Percentiles rank a stretch among this genome's conserved stretches.
phyloP scores from a whole-genome alignment of 1,140 invertebrate species.

The Drosophila prosaltans region DNA sequence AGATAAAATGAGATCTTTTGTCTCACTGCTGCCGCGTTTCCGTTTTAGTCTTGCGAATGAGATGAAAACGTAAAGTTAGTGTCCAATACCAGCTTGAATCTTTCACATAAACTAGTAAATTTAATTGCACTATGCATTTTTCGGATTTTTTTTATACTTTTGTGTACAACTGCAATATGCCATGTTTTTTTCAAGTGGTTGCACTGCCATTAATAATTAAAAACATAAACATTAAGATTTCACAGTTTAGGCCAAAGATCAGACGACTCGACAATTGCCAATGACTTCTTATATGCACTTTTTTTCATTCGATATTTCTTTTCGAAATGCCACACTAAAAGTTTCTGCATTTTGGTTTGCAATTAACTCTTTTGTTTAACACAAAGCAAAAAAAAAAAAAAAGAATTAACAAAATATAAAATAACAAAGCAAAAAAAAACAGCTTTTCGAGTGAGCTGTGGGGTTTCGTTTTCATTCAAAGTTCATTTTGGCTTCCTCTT shows the following conservation, averaged over 20 bases:
- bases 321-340: too few species aligned
- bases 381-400: not conserved
- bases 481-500: constrained; percentile 37
- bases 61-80: not conserved
- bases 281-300: too few species aligned
- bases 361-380: not conserved
- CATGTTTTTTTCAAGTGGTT: too few species aligned
- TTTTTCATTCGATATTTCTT: too few species aligned
- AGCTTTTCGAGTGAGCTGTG: constrained; percentile 3
- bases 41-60: constrained; percentile 6
- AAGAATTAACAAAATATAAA: not conserved
- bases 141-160: too few species aligned
- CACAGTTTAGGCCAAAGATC: not conserved
- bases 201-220: too few species aligned
- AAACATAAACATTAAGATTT: too few species aligned
- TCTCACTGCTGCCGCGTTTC: constrained; percentile 6
- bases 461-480: constrained; percentile 10
- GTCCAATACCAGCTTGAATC: not conserved
- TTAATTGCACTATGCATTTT: too few species aligned
- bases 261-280: too few species aligned
- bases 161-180: too few species aligned
- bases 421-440: not conserved
- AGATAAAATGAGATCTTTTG: constrained; percentile 13
- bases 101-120: too few species aligned
- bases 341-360: not conserved